Conservation (phyloP, 2,797 vertebrate species). For the Melanotaenia maccullochi region DNA sequence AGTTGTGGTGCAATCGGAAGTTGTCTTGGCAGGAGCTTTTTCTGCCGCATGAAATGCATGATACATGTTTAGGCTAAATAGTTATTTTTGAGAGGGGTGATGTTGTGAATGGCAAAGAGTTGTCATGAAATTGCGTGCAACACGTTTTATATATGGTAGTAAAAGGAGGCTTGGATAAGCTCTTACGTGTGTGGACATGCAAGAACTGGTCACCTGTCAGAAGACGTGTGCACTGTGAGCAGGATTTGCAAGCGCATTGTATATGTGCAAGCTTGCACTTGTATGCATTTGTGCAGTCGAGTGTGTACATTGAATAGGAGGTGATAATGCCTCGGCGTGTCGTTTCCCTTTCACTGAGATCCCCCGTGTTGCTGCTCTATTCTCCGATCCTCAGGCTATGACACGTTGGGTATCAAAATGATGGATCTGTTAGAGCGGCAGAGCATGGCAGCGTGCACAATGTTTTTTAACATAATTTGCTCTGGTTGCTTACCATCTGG, state of each 20-base stretch:
- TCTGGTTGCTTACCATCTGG: conserved; percentile 46
- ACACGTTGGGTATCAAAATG: conserved; percentile 67
- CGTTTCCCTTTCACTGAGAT: conserved; percentile 53
- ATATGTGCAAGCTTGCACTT: not conserved
- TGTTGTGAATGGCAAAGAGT: conserved; percentile 13
- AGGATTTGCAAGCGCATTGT: conserved; percentile 31
- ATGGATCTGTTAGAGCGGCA: conserved; percentile 65
- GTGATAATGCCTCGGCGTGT: conserved; percentile 55
- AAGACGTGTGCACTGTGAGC: conserved; percentile 26
- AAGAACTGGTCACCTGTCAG: conserved; percentile 45
- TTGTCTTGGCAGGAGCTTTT: conserved; percentile 56
- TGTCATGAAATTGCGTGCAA: conserved; percentile 39
- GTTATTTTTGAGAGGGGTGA: not conserved
- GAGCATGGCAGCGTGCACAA: conserved; percentile 56
- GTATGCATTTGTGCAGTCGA: conserved; percentile 16
- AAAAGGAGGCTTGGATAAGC: conserved; percentile 14
- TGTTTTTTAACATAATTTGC: conserved; percentile 48
- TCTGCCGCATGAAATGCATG: conserved; percentile 25
- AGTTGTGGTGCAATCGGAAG: conserved; percentile 76
- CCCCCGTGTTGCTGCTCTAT: conserved; percentile 55
- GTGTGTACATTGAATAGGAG: conserved; percentile 40
- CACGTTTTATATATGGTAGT: conserved; percentile 49
- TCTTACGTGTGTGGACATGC: conserved; percentile 35
- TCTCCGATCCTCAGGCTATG: conserved; percentile 65
- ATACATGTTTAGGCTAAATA: conserved; percentile 10